phyloP scores from a whole-genome alignment of 37 sponge, comb jelly and placozoan genomes.

The Crambe crambe region DNA sequence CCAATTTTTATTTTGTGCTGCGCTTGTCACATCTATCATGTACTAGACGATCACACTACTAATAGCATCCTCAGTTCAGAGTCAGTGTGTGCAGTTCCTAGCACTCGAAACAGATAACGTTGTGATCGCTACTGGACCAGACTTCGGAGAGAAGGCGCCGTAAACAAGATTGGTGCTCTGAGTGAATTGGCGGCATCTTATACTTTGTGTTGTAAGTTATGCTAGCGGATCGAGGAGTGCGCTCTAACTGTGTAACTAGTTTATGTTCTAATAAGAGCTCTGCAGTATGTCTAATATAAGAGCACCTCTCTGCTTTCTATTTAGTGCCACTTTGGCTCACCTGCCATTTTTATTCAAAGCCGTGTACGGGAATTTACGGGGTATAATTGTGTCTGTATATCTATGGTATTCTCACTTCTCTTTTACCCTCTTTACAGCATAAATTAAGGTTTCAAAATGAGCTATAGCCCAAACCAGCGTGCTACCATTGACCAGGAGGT shows the following conservation, averaged over 20 bases:
- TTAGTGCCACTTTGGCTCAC: constrained; percentile 16
- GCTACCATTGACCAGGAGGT: constrained; percentile 79
- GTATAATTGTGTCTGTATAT: neutral
- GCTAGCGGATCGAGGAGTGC: neutral
- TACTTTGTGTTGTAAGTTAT: neutral
- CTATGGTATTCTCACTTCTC: neutral
- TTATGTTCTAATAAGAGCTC: constrained; percentile 52
- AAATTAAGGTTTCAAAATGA: no score
- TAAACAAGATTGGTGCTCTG: no score
- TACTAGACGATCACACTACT: no score
- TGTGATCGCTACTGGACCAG: no score
- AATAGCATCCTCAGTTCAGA: no score
- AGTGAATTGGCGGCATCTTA: neutral
- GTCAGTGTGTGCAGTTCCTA: no score
- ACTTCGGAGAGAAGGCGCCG: no score
- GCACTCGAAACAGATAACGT: no score
- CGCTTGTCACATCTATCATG: no score
- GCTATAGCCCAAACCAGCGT: constrained; percentile 47
- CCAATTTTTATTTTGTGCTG: no score
- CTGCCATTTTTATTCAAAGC: constrained; percentile 43
- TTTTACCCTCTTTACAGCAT: neutral
- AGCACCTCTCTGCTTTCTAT: constrained; percentile 43
- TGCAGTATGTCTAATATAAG: constrained; percentile 45
- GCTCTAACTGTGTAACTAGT: neutral
- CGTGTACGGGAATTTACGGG: constrained; percentile 13